Conservation (phyloP, 2,113 vertebrate species). For the Uria lomvia region DNA sequence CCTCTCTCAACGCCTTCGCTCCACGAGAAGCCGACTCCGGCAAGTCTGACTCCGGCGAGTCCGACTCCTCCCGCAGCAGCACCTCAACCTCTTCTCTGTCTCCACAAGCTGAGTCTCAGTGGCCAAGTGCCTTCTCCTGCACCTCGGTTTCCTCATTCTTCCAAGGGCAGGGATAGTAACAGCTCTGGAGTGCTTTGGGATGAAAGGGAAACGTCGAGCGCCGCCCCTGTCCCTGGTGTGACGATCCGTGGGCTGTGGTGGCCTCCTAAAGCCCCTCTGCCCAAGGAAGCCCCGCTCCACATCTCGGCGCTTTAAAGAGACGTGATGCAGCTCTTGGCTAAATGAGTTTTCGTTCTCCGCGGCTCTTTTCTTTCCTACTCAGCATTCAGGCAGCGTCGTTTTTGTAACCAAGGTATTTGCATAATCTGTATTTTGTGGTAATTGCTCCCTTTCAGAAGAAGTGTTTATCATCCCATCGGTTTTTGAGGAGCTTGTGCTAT, state of each 20-base stretch:
- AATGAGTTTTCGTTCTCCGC: background rate
- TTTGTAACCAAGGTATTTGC: conserved; percentile 58
- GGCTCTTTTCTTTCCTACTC: conserved; percentile 26
- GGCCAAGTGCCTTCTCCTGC: background rate
- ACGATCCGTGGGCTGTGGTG: background rate
- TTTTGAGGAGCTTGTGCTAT: background rate
- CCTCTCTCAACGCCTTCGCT: background rate
- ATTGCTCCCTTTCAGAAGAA: conserved; percentile 51
- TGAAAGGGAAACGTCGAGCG: fast-evolving
- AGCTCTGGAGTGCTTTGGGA: background rate
- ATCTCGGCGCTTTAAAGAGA: background rate
- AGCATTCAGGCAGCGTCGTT: conserved; percentile 24
- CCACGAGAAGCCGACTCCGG: fast-evolving
- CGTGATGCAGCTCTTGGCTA: background rate
- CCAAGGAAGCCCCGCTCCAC: background rate
- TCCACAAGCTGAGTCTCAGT: fast-evolving
- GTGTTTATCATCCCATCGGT: background rate
- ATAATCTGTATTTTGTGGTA: conserved; percentile 54
- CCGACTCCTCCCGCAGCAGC: background rate
- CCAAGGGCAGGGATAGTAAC: fast-evolving
- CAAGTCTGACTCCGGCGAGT: too few relatives aligned
- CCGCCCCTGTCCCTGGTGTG: background rate
- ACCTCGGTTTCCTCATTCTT: background rate
- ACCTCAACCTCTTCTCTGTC: background rate
- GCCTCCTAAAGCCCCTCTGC: background rate